These are phyloP conservation scores for Epinephelus lanceolatus DNA, from an alignment of 2,113 vertebrate genomes.

Conservation along the genomic window DNA sequence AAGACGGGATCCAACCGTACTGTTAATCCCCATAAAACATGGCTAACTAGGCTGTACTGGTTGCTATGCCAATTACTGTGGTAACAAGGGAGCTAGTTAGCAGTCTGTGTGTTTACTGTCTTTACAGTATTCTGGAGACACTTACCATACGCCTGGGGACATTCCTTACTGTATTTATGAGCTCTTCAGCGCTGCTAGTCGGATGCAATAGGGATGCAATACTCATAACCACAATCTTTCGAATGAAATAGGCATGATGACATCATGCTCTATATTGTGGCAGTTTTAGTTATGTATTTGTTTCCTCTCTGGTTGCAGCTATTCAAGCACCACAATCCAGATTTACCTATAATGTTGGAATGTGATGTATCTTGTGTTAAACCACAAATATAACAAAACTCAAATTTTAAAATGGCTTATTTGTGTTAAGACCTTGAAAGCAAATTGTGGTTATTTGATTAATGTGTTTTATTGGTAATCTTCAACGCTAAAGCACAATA, in stretches of 20 bases:
- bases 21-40: conserved; percentile 45
- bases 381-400: background rate
- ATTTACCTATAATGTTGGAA: background rate
- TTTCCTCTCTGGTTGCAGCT: background rate
- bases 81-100: conserved; percentile 32
- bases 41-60: background rate
- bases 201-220: background rate
- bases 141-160: background rate
- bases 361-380: background rate
- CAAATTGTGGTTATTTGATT: background rate
- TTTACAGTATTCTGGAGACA: conserved; percentile 13
- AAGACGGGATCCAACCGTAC: conserved; percentile 28
- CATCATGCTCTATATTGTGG: too few relatives aligned
- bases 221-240: too few relatives aligned
- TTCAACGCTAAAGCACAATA: background rate
- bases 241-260: too few relatives aligned
- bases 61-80: background rate
- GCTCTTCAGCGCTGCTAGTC: background rate
- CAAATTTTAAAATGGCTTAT: background rate
- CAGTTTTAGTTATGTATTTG: background rate
- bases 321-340: background rate
- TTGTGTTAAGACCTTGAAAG: background rate
- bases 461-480: background rate
- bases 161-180: conserved; percentile 15
- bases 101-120: background rate